These are phyloP conservation scores for Fregata magnificens DNA, from an alignment of 2,113 vertebrate genomes.

Conservation along the genomic window DNA sequence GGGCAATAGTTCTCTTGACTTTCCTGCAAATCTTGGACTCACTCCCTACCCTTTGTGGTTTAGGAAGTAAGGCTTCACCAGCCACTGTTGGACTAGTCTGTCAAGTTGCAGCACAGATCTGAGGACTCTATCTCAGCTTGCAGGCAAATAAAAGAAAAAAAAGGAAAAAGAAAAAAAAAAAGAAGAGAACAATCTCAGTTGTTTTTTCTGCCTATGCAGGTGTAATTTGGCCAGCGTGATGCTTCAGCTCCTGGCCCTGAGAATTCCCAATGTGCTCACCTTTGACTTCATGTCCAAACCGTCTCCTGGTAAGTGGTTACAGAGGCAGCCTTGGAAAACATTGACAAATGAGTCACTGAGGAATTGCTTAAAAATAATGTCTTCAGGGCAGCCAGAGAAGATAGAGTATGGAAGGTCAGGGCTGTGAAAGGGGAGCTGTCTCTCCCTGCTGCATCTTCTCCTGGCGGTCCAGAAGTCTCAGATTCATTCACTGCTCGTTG, in stretches of 20 bases:
- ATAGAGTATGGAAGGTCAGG: no score
- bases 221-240: constrained; percentile 92
- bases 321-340: neutral
- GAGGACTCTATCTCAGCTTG: neutral
- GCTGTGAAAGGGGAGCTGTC: neutral
- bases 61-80: neutral
- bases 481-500: neutral
- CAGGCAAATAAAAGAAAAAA: neutral
- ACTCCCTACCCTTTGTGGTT: neutral
- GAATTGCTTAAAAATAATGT: neutral
- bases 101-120: neutral
- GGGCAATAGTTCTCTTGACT: neutral
- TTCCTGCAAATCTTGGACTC: neutral
- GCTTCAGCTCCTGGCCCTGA: constrained; percentile 91
- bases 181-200: neutral
- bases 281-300: constrained; percentile 99
- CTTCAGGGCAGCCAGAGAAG: neutral
- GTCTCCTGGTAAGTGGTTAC: constrained; percentile 82
- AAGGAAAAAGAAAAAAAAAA: neutral
- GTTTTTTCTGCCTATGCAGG: constrained; percentile 65
- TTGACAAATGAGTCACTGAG: neutral
- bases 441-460: neutral
- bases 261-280: constrained; percentile 87
- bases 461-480: neutral
- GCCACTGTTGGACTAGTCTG: neutral